Percentiles rank a stretch among this genome's conserved stretches.
phyloP scores from a whole-genome alignment of 2,888 invertebrate genomes.

The Magallana nippona region DNA sequence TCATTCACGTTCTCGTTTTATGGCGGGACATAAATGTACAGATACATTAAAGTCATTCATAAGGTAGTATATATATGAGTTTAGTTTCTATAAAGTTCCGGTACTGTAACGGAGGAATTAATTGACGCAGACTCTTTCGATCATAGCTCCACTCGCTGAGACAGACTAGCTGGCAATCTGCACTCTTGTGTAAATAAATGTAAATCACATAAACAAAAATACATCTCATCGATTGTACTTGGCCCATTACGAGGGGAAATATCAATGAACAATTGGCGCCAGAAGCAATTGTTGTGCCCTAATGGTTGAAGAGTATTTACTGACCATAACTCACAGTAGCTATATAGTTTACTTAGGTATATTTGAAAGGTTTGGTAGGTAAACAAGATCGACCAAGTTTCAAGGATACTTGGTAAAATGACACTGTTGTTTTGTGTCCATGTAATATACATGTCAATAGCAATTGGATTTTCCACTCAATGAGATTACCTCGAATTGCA shows the following conservation, averaged over 20 bases:
- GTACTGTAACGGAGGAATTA: too few relatives aligned
- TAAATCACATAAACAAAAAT: neutral
- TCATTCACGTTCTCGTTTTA: too few relatives aligned
- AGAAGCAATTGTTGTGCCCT: neutral
- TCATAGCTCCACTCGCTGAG: neutral
- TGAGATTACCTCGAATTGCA: neutral
- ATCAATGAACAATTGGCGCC: conserved; percentile 3
- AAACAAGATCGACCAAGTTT: neutral
- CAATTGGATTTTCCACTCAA: neutral
- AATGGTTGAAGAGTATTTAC: neutral
- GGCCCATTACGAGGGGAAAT: neutral
- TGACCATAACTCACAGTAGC: conserved; percentile 5
- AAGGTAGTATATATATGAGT: too few relatives aligned
- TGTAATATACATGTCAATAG: neutral
- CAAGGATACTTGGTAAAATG: neutral
- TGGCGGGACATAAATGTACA: too few relatives aligned
- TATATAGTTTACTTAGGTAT: conserved; percentile 7
- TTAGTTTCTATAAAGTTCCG: too few relatives aligned
- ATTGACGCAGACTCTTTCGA: too few relatives aligned
- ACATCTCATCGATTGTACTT: neutral
- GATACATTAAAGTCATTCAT: too few relatives aligned
- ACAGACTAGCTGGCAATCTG: neutral
- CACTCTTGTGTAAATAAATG: neutral
- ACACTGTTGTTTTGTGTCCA: neutral
- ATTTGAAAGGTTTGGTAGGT: neutral